These are phyloP conservation scores for Ochropleura plecta DNA, from an alignment of 2,888 invertebrate genomes.

Conservation along the genomic window DNA sequence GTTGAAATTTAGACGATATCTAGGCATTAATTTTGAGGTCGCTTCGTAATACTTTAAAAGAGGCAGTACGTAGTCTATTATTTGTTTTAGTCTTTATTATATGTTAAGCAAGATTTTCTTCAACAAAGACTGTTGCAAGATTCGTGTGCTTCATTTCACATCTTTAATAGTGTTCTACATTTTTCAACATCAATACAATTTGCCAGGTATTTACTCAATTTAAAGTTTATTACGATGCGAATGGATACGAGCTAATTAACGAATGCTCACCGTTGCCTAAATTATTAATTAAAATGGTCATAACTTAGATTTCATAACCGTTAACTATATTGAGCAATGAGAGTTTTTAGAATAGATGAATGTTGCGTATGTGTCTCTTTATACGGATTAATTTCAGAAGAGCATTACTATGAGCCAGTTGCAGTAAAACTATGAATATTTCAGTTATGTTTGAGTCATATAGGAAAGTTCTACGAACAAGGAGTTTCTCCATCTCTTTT, in stretches of 20 bases:
- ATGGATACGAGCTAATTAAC: constrained; percentile 43
- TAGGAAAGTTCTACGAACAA: neutral
- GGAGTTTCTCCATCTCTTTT: neutral
- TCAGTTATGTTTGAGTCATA: neutral
- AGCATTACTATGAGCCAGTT: neutral
- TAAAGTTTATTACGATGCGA: constrained; percentile 36
- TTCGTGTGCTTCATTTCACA: constrained; percentile 18
- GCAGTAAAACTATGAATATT: neutral
- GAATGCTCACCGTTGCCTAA: constrained; percentile 35
- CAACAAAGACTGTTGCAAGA: constrained; percentile 17
- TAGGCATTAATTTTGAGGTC: neutral
- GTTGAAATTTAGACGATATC: neutral
- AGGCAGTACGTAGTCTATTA: neutral
- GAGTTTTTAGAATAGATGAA: constrained; percentile 2
- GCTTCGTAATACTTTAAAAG: neutral
- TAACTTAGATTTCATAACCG: constrained; percentile 37
- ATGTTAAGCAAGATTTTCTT: constrained; percentile 8
- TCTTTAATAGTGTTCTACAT: constrained; percentile 11
- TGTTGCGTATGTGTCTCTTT: constrained; percentile 21
- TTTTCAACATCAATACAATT: constrained; percentile 46
- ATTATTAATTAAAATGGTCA: constrained; percentile 40
- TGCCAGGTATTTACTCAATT: constrained; percentile 29
- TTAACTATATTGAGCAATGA: constrained; percentile 20
- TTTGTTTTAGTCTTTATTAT: constrained; percentile 7
- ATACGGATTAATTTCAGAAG: neutral